Evolutionary conservation across 37 sponge, comb jelly and placozoan genomes (phyloP), one percentile per base, ranked within the genome.

Genomic region (Geodia barretti): DNA sequence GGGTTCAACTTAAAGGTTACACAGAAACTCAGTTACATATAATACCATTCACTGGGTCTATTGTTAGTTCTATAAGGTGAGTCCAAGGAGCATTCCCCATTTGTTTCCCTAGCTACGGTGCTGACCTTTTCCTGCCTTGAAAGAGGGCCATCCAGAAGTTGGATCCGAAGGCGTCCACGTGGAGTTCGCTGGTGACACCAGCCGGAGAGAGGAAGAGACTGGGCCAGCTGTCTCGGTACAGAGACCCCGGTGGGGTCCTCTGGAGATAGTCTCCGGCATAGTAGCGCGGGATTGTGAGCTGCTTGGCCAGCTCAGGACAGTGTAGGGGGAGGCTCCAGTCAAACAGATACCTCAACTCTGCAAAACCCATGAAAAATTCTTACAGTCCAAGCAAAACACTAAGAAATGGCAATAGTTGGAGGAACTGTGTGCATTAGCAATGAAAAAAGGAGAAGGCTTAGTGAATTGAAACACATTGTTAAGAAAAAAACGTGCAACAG

Each of bases 61-160:
- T n/a, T n/a, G n/a, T n/a, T n/a, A n/a, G n/a, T n/a, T n/a, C n/a
- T n/a, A n/a, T n/a, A n/a, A n/a, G n/a, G n/a, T n/a, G n/a, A n/a
- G n/a, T n/a, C n/a, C n/a, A n/a, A n/a, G n/a, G n/a, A n/a, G n/a
- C n/a, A n/a, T n/a, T n/a, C n/a, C n/a, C n/a, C n/a, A n/a, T n/a
- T n/a, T n/a, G n/a, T n/a, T n/a, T 47, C 11, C 7, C 54, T 14
- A 47, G 54, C 1, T 1, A 20, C 35, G 36, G 36, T 38, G 64
- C 34, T 17, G 37, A 93, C 93, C 87, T 89, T 80, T 94, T 94
- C 65, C 69, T 83, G 14, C 94, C 94, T 79, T 94, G 67, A 73
- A 94, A 90, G 14, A 94, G 60, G 30, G 94, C 94, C 94, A 94
- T 94, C 94, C 94, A 94, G 84, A 94, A 94, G 75, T 90, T 94